A percentile compares a stretch with the other conserved stretches of the same genome.
These are phyloP conservation scores for Nudaria mundana DNA, from an alignment of 2,888 invertebrate species.

Conservation along the genomic window DNA sequence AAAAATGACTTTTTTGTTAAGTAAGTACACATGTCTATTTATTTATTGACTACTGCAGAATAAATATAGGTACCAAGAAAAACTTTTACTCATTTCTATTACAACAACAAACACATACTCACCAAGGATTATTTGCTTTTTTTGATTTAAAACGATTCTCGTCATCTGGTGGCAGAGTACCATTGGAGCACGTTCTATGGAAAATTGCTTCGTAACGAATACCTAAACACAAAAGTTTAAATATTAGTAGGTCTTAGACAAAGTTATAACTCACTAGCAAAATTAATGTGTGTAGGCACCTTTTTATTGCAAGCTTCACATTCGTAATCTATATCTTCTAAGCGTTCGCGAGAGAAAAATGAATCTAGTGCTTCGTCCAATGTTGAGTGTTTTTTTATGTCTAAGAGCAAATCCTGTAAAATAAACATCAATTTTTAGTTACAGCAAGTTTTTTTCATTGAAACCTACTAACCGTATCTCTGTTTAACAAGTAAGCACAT, in stretches of 20 bases:
- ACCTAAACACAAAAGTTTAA: constrained; percentile 73
- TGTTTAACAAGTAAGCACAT: too few relatives aligned
- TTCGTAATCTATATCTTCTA: constrained; percentile 96
- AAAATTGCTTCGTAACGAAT: constrained; percentile 96
- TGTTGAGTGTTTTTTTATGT: constrained; percentile 92
- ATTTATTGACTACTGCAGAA: too few relatives aligned
- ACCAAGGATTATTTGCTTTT: too few relatives aligned
- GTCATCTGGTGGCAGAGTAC: too few relatives aligned
- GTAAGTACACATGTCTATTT: too few relatives aligned
- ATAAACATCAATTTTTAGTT: not conserved
- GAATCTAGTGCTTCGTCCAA: constrained; percentile 94
- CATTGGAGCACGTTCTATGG: constrained; percentile 94
- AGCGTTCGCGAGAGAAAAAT: constrained; percentile 93
- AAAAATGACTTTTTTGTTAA: too few relatives aligned
- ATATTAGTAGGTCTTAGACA: too few relatives aligned
- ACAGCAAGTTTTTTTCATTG: not conserved
- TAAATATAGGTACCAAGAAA: too few relatives aligned
- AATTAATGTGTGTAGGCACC: constrained; percentile 58
- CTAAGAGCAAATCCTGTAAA: constrained; percentile 89
- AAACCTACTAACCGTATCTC: too few relatives aligned
- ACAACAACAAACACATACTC: too few relatives aligned
- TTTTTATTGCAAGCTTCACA: constrained; percentile 97
- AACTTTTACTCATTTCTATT: too few relatives aligned
- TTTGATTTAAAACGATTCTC: too few relatives aligned
- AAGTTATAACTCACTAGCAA: not conserved